Percentiles rank a stretch among this genome's conserved stretches.
phyloP scores from a whole-genome alignment of 2,113 vertebrate species.

The Tyrannus savana region DNA sequence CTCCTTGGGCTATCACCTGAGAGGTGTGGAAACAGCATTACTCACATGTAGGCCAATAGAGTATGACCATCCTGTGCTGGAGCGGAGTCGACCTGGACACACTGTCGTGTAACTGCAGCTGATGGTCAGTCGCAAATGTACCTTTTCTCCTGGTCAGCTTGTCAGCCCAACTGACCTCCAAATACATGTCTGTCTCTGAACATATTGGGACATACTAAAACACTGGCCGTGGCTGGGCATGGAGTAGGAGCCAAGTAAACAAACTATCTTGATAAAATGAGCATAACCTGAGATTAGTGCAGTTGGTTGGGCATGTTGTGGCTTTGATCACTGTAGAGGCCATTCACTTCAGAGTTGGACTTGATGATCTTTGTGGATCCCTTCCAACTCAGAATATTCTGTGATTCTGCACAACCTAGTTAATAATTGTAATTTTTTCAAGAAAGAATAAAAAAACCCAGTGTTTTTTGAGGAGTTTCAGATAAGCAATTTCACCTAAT shows the following conservation, averaged over 20 bases:
- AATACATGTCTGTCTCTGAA: neutral
- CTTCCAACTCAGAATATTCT: neutral
- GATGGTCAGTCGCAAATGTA: neutral
- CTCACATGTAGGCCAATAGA: neutral
- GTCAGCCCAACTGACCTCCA: neutral
- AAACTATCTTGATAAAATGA: neutral
- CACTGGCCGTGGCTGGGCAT: neutral
- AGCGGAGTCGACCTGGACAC: fast-evolving
- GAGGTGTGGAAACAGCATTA: neutral
- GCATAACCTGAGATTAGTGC: neutral
- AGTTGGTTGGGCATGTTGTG: neutral
- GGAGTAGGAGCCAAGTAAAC: neutral
- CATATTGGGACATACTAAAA: neutral
- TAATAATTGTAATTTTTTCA: neutral
- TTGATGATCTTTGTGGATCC: neutral
- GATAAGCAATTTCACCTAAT: neutral
- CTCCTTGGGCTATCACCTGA: constrained; percentile 1
- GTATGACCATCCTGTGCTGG: neutral
- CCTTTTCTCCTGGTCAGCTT: neutral
- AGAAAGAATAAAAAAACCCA: neutral
- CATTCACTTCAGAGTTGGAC: neutral
- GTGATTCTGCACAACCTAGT: neutral
- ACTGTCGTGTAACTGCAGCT: neutral
- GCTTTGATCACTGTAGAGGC: neutral
- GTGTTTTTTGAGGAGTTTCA: neutral